Percentiles rank a stretch among this genome's conserved stretches.
These are phyloP conservation scores for Formica selysi DNA, from an alignment of 1,140 invertebrate genomes.

Conservation along the genomic window DNA sequence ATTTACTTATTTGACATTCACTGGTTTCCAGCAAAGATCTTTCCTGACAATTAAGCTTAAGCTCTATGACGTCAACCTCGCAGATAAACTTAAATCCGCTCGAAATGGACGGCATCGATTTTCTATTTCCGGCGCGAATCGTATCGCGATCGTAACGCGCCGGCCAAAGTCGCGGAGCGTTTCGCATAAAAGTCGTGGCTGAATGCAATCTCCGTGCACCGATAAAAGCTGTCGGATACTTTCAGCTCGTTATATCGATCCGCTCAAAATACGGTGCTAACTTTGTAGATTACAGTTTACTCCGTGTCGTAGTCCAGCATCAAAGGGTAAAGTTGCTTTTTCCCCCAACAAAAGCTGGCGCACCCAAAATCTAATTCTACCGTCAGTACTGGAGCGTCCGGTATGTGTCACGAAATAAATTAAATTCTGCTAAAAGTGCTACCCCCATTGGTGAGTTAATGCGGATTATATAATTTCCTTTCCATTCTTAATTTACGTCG, in stretches of 20 bases:
- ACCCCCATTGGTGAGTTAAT: constrained; percentile 53
- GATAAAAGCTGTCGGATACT: constrained; percentile 57
- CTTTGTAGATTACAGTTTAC: constrained; percentile 61
- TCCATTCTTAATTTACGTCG: constrained; percentile 47
- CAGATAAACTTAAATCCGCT: constrained; percentile 47
- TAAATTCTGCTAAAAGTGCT: constrained; percentile 54
- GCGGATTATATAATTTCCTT: constrained; percentile 42
- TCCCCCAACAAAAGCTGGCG: constrained; percentile 52
- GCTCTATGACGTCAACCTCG: constrained; percentile 32
- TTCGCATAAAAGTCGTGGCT: constrained; percentile 57
- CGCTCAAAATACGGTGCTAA: constrained; percentile 60
- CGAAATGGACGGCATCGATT: constrained; percentile 49
- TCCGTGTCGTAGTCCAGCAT: constrained; percentile 32
- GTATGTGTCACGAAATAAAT: constrained; percentile 48
- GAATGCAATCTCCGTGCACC: constrained; percentile 52
- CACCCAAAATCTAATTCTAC: constrained; percentile 57
- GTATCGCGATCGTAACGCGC: constrained; percentile 55
- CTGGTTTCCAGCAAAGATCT: constrained; percentile 4
- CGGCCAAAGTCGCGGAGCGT: constrained; percentile 32
- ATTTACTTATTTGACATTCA: constrained; percentile 23
- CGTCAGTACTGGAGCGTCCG: constrained; percentile 21
- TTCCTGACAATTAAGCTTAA: constrained; percentile 42
- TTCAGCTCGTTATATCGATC: constrained; percentile 59
- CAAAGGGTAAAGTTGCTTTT: constrained; percentile 62
- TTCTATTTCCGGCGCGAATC: constrained; percentile 55